Evolutionary conservation across 2,888 invertebrate species (phyloP).

Genomic region (Phyto melanocephala): DNA sequence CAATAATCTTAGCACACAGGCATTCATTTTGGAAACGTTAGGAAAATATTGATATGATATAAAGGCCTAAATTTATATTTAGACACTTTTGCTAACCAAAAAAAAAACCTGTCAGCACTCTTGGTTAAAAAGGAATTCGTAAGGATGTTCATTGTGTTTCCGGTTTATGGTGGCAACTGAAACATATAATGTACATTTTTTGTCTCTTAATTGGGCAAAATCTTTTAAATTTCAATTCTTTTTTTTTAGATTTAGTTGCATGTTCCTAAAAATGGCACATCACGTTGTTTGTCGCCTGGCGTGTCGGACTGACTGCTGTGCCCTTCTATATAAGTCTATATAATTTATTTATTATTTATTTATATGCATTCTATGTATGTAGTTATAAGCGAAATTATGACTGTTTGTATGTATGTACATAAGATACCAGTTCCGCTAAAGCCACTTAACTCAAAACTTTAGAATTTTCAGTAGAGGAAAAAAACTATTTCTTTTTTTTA

Average conservation of each 20-base stretch:
- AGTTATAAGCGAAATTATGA: not conserved
- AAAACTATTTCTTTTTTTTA: too few relatives aligned
- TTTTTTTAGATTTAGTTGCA: not conserved
- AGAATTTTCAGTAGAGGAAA: too few relatives aligned
- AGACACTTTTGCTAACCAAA: not conserved
- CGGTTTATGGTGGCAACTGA: not conserved
- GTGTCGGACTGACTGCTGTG: slow-evolving; percentile 16
- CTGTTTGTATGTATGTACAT: not conserved
- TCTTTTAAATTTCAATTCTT: not conserved
- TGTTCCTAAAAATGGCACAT: slow-evolving; percentile 4
- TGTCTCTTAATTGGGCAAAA: slow-evolving; percentile 5
- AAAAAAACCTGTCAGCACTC: not conserved
- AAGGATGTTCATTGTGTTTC: not conserved
- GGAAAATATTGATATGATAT: not conserved
- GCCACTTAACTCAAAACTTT: too few relatives aligned
- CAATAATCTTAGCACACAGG: not conserved
- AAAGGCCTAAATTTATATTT: not conserved
- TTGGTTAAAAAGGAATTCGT: not conserved
- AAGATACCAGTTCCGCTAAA: too few relatives aligned
- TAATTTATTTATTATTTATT: not conserved
- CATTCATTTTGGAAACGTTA: not conserved
- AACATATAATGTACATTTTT: not conserved
- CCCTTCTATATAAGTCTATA: not conserved
- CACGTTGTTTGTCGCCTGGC: slow-evolving; percentile 19
- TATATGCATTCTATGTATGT: not conserved